These are phyloP conservation scores for Phortica okadai DNA, from an alignment of 2,888 invertebrate species.

Conservation along the genomic window DNA sequence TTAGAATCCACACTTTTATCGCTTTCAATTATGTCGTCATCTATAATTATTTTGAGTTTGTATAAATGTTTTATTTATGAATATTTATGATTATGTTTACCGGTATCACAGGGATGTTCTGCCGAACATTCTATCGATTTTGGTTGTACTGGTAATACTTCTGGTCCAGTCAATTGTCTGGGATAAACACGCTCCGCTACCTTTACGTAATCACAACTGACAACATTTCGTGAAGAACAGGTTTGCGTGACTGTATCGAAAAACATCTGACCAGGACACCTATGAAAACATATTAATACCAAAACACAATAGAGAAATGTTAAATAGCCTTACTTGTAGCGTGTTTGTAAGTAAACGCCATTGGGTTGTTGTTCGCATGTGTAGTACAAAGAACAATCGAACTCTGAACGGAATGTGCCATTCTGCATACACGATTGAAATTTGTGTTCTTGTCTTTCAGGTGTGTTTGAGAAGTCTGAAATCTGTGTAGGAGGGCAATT, in stretches of 20 bases:
- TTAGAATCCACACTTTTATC: not conserved
- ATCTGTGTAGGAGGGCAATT: conserved; percentile 71
- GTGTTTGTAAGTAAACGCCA: conserved; percentile 73
- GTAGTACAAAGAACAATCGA: conserved; percentile 76
- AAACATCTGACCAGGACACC: conserved; percentile 65
- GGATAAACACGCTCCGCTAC: conserved; percentile 57
- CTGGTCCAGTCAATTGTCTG: conserved; percentile 39
- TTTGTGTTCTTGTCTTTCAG: conserved; percentile 66
- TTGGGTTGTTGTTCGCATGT: conserved; percentile 72
- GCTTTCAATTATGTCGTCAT: no score
- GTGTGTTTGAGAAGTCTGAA: conserved; percentile 43
- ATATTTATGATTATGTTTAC: not conserved
- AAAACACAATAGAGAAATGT: not conserved
- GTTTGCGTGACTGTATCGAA: conserved; percentile 56
- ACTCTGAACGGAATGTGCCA: conserved; percentile 73
- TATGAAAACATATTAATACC: conserved; percentile 36
- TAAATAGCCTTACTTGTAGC: conserved; percentile 65
- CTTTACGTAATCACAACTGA: conserved; percentile 57
- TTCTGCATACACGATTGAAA: conserved; percentile 73
- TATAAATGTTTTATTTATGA: not conserved
- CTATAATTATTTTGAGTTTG: not conserved
- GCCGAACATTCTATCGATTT: conserved; percentile 18
- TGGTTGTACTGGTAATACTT: conserved; percentile 39
- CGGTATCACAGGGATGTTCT: not conserved
- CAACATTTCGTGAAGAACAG: conserved; percentile 61